A percentile compares a stretch with the other conserved stretches of the same genome.
Conservation (phyloP, 2,888 invertebrate genomes). For the Plebejus argus region DNA sequence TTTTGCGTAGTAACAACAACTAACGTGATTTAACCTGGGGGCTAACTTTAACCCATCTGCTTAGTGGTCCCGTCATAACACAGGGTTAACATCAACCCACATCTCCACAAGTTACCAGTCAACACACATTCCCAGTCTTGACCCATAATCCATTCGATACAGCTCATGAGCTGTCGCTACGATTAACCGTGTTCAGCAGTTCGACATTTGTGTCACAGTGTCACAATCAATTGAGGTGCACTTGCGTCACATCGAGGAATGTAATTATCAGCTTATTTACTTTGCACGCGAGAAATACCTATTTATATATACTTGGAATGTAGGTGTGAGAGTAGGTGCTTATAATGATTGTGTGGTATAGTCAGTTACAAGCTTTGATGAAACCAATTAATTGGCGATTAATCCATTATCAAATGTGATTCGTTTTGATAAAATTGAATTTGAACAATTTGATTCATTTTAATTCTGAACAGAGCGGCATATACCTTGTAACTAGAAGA, state of each 20-base stretch:
- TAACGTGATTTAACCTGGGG: no score
- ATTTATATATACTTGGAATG: not conserved
- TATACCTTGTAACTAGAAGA: no score
- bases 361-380: not conserved
- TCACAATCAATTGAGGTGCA: conserved; percentile 14
- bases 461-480: no score
- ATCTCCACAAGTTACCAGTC: no score
- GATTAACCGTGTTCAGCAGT: conserved; percentile 34
- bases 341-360: not conserved
- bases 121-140: not conserved
- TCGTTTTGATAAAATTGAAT: no score
- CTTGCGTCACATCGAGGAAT: conserved; percentile 12
- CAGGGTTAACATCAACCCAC: no score
- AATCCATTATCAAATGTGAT: no score
- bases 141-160: conserved; percentile 31
- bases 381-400: no score
- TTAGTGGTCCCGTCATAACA: no score
- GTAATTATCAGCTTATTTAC: conserved; percentile 3
- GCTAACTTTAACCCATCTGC: no score
- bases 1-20: no score
- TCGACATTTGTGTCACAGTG: conserved; percentile 34
- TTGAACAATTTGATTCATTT: no score
- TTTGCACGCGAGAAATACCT: not conserved
- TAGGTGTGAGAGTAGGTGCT: not conserved
- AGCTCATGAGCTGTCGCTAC: conserved; percentile 23